A percentile compares a stretch with the other conserved stretches of the same genome.
Conservation (phyloP, 2,797 vertebrate genomes). For the Myoxocephalus aenaeus region DNA sequence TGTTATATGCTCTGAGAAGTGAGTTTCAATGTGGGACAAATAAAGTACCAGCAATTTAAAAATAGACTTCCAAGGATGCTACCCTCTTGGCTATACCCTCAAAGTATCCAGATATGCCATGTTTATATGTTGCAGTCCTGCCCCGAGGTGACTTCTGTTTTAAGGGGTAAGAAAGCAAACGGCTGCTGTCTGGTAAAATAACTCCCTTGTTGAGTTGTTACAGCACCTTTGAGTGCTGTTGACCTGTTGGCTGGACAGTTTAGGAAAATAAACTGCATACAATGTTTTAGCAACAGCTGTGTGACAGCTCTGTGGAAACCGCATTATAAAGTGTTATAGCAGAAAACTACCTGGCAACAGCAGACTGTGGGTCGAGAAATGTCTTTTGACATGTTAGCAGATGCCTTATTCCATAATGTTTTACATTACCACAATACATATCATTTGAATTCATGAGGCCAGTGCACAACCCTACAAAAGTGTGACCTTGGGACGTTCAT, state of each 20-base stretch:
- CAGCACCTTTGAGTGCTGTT: constrained; percentile 53
- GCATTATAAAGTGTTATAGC: constrained; percentile 14
- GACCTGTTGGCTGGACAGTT: constrained; percentile 60
- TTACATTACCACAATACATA: constrained; percentile 10
- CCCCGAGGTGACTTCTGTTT: constrained; percentile 56
- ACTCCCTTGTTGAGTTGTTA: constrained; percentile 56
- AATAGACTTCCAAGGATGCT: constrained; percentile 23
- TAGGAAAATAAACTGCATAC: constrained; percentile 57
- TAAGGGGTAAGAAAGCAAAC: constrained; percentile 59
- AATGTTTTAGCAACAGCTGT: constrained; percentile 47
- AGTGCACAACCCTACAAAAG: constrained; percentile 20
- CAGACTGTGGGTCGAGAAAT: neutral
- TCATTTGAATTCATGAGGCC: neutral
- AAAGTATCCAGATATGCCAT: constrained; percentile 59
- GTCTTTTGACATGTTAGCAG: neutral
- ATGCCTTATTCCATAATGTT: neutral
- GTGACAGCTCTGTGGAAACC: constrained; percentile 22
- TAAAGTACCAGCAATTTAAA: constrained; percentile 36
- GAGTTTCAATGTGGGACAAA: constrained; percentile 39
- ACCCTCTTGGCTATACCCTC: constrained; percentile 36
- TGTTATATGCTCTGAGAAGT: constrained; percentile 38
- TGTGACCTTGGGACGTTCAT: constrained; percentile 27
- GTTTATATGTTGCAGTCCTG: constrained; percentile 49
- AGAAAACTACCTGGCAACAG: constrained; percentile 19
- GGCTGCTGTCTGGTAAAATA: constrained; percentile 55